A percentile compares a stretch with the other conserved stretches of the same genome.
Conservation (phyloP, 2,888 invertebrate species). For the Apotomis capreana region DNA sequence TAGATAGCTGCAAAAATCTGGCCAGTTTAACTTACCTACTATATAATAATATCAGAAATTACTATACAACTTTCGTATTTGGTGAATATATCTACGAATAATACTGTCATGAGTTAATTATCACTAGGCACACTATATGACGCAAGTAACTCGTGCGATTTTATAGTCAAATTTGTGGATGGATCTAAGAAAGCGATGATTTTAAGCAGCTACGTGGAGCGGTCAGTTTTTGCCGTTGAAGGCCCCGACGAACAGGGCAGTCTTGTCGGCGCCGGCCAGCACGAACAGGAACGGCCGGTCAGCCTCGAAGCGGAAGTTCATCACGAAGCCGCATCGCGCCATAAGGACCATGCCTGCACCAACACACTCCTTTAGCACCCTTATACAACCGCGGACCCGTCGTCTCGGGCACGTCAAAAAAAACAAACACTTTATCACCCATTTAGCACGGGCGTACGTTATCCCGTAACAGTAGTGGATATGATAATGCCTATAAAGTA, state of each 20-base stretch:
- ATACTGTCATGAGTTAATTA: neutral
- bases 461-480: neutral
- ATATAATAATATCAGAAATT: too few relatives aligned
- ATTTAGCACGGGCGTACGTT: constrained; percentile 22
- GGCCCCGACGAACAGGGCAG: constrained; percentile 64
- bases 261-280: constrained; percentile 54
- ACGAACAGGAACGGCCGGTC: constrained; percentile 75
- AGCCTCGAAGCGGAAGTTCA: constrained; percentile 62
- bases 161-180: neutral
- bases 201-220: neutral
- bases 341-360: constrained; percentile 75
- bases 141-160: too few relatives aligned
- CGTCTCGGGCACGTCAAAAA: neutral
- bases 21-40: too few relatives aligned
- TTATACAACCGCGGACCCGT: constrained; percentile 6
- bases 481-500: constrained; percentile 1
- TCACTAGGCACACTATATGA: neutral
- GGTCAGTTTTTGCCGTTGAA: constrained; percentile 54
- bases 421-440: constrained; percentile 17
- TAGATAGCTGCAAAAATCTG: too few relatives aligned
- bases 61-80: too few relatives aligned
- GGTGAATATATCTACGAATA: neutral
- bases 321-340: constrained; percentile 66
- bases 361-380: constrained; percentile 43
- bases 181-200: neutral